These are phyloP conservation scores for Sciaenops ocellatus DNA, from an alignment of 2,797 vertebrate species.

Conservation along the genomic window DNA sequence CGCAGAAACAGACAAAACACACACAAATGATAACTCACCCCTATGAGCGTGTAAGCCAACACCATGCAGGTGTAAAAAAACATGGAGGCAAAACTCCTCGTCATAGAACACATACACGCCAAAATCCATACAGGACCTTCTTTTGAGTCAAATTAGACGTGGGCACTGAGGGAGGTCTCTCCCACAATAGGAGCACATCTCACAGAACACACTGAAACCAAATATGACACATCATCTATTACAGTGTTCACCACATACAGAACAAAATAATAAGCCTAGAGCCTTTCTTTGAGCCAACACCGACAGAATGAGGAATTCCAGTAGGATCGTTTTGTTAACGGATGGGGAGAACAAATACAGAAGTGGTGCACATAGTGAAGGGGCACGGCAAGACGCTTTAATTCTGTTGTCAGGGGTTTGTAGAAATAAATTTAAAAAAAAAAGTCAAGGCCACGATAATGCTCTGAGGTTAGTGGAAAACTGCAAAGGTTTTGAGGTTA, in stretches of 20 bases:
- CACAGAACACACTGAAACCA: slow-evolving; percentile 45
- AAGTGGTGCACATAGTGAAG: not conserved
- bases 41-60: slow-evolving; percentile 43
- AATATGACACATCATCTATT: slow-evolving; percentile 65
- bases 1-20: slow-evolving; percentile 61
- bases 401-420: slow-evolving; percentile 27
- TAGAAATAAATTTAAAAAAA: slow-evolving; percentile 27
- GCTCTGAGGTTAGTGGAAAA: not conserved
- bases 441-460: not conserved
- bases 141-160: slow-evolving; percentile 59
- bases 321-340: slow-evolving; percentile 1
- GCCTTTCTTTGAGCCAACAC: slow-evolving; percentile 16
- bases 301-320: slow-evolving; percentile 38
- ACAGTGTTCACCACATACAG: slow-evolving; percentile 31
- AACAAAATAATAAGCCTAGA: slow-evolving; percentile 34
- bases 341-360: slow-evolving; percentile 17
- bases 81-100: slow-evolving; percentile 17
- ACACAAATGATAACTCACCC: slow-evolving; percentile 27
- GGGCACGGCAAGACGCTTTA: slow-evolving; percentile 2
- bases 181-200: slow-evolving; percentile 39
- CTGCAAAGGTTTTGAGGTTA: not conserved
- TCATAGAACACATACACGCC: slow-evolving; percentile 38
- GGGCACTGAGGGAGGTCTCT: slow-evolving; percentile 53
- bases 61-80: slow-evolving; percentile 48
- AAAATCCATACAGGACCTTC: slow-evolving; percentile 37